Conservation (phyloP, 2,113 vertebrate genomes). For the Anolis carolinensis region DNA sequence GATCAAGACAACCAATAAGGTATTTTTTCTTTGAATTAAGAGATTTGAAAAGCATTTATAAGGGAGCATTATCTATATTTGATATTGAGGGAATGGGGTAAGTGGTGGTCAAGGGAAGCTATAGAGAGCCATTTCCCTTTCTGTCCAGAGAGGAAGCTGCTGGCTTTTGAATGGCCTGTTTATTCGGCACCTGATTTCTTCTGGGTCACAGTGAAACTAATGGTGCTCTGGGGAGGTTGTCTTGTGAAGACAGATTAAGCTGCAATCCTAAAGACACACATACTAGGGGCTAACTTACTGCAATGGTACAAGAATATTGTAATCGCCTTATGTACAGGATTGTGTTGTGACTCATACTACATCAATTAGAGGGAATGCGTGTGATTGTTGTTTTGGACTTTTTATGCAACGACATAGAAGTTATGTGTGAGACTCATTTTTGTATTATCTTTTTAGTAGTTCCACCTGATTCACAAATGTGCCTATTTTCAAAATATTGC, state of each 20-base stretch:
- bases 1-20: conserved; percentile 93
- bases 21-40: conserved; percentile 53
- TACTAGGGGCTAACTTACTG: neutral
- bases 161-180: too few relatives aligned
- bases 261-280: neutral
- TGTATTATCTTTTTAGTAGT: neutral
- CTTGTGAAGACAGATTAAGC: neutral
- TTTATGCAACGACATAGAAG: neutral
- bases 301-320: neutral
- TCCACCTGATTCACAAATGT: neutral
- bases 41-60: neutral
- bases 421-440: neutral
- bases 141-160: too few relatives aligned
- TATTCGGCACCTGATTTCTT: too few relatives aligned
- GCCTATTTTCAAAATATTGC: neutral
- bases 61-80: neutral
- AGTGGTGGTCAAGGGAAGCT: too few relatives aligned
- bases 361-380: too few relatives aligned
- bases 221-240: too few relatives aligned
- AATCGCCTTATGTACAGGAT: neutral
- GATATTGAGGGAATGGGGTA: too few relatives aligned
- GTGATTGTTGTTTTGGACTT: neutral
- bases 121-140: too few relatives aligned
- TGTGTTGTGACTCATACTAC: neutral
- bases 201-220: too few relatives aligned